phyloP scores from a whole-genome alignment of 2,888 invertebrate genomes.

The Eilema caniola region DNA sequence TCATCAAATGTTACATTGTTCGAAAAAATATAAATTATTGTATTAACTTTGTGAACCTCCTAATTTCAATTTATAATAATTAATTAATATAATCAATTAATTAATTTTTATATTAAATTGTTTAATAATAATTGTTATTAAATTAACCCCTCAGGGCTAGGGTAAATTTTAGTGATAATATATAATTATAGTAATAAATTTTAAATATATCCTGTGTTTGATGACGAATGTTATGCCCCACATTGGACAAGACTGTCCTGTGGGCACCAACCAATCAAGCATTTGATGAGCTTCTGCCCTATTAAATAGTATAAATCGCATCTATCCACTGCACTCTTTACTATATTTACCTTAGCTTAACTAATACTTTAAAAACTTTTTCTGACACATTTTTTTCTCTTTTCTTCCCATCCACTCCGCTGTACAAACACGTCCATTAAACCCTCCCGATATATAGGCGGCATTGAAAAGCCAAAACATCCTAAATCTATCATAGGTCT shows the following conservation, averaged over 20 bases:
- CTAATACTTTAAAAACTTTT: constrained; percentile 53
- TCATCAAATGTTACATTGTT: neutral
- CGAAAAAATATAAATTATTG: no score
- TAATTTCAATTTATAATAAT: no score
- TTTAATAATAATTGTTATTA: no score
- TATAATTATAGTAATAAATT: no score
- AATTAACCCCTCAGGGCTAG: no score
- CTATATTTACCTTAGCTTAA: constrained; percentile 42
- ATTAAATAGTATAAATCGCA: neutral
- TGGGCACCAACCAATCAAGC: neutral
- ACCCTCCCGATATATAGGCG: constrained; percentile 87
- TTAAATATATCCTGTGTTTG: no score
- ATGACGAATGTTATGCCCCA: no score
- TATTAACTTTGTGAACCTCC: no score
- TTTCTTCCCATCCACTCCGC: constrained; percentile 61
- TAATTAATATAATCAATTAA: no score
- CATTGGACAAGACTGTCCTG: no score
- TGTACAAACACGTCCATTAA: constrained; percentile 55
- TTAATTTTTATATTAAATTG: no score
- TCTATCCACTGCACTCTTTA: constrained; percentile 31
- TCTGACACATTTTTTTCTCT: constrained; percentile 69
- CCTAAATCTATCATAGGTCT: constrained; percentile 96
- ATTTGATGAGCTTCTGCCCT: neutral
- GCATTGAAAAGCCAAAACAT: constrained; percentile 94
- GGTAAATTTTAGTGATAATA: no score